Percentiles rank a stretch among this genome's conserved stretches.
phyloP scores from a whole-genome alignment of 2,113 vertebrate species.

The Potamarius usumacintae region DNA sequence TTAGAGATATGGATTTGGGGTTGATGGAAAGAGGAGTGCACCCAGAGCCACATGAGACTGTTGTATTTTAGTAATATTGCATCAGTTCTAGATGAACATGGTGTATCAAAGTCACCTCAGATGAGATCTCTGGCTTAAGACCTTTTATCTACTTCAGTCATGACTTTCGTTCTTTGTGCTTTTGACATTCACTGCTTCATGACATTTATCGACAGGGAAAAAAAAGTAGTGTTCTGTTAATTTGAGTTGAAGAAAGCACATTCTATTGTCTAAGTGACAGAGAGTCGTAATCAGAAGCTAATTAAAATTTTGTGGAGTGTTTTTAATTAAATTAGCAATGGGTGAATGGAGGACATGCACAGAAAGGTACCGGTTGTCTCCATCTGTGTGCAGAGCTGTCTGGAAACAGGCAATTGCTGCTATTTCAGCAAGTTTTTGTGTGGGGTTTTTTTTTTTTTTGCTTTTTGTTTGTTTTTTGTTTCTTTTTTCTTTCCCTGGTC shows the following conservation, averaged over 20 bases:
- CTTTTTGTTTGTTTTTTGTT: too few relatives aligned
- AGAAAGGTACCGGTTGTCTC: conserved; percentile 33
- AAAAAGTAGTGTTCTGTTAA: neutral
- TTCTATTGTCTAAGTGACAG: conserved; percentile 40
- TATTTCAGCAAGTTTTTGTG: conserved; percentile 2
- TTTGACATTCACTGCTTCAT: neutral
- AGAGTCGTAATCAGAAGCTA: conserved; percentile 50
- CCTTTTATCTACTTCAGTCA: conserved; percentile 29
- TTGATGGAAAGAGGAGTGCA: conserved; percentile 14
- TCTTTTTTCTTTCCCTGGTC: conserved; percentile 5
- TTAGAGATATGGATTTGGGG: conserved; percentile 27
- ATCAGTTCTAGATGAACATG: conserved; percentile 21
- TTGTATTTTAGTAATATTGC: conserved; percentile 10
- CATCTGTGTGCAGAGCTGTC: conserved; percentile 3
- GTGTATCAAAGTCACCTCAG: conserved; percentile 7
- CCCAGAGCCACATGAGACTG: conserved; percentile 12
- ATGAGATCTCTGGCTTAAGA: conserved; percentile 20
- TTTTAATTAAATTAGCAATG: conserved; percentile 52
- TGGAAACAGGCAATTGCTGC: conserved; percentile 18
- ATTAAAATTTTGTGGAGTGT: conserved; percentile 45
- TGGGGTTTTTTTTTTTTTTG: too few relatives aligned
- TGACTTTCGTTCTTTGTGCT: neutral
- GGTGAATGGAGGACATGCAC: conserved; percentile 42
- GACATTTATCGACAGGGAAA: neutral
- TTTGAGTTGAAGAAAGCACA: conserved; percentile 20